phyloP scores from a whole-genome alignment of 37 sponge, comb jelly and placozoan genomes.

The Aplysina aerophoba region DNA sequence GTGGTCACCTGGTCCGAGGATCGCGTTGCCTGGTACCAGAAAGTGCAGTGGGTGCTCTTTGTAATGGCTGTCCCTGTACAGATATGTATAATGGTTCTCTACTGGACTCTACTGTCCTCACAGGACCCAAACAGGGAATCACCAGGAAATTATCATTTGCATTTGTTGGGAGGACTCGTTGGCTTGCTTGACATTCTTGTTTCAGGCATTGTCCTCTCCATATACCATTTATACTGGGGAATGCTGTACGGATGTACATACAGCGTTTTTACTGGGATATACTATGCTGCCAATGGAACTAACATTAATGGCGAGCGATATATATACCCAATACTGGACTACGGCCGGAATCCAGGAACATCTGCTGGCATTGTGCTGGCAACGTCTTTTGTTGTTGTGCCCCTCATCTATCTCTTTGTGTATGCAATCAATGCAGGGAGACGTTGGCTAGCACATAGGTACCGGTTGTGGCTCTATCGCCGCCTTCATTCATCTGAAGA shows the following conservation, averaged over 20 bases:
- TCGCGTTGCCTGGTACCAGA: conserved; percentile 64
- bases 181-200: conserved; percentile 63
- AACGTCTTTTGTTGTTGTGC: background rate
- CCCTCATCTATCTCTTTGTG: conserved; percentile 29
- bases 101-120: conserved; percentile 58
- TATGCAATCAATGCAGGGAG: background rate
- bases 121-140: too few species aligned
- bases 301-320: background rate
- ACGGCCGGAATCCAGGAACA: conserved; percentile 11
- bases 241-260: background rate
- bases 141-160: conserved; percentile 16
- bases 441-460: background rate
- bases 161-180: conserved; percentile 51
- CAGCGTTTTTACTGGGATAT: conserved; percentile 32
- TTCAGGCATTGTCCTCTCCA: conserved; percentile 36
- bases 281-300: conserved; percentile 33
- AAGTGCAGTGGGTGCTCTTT: conserved; percentile 64
- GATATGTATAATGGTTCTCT: conserved; percentile 43
- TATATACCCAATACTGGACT: conserved; percentile 31
- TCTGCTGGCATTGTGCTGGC: conserved; percentile 3
- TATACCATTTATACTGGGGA: conserved; percentile 34
- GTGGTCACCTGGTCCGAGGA: conserved; percentile 14
- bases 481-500: too few species aligned
- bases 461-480: too few species aligned
- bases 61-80: conserved; percentile 27